phyloP scores from a whole-genome alignment of 2,113 vertebrate species.

The Hypocryptadius cinnamomeus region DNA sequence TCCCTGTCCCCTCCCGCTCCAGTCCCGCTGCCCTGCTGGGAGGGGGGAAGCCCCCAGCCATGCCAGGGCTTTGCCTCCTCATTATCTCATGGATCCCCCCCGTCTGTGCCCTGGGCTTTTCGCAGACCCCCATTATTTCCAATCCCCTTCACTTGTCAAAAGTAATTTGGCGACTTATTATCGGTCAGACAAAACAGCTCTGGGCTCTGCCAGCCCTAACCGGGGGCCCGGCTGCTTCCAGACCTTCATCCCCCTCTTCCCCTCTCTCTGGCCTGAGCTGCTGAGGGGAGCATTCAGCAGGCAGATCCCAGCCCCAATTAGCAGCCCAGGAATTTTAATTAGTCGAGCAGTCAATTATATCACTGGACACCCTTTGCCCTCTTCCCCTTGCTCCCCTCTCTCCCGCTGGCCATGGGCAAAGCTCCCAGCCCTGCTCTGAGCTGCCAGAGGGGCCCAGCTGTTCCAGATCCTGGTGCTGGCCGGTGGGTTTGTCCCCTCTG shows the following conservation, averaged over 20 bases:
- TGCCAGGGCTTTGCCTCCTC: constrained; percentile 17
- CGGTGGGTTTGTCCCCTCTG: not conserved
- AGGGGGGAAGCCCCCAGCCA: not conserved
- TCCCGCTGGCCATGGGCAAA: not conserved
- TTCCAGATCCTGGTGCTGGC: not conserved
- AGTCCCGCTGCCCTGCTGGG: rapidly evolving
- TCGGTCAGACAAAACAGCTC: constrained; percentile 13
- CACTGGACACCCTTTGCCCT: constrained; percentile 54
- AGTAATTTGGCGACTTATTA: constrained; percentile 53
- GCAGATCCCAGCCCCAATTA: constrained; percentile 56
- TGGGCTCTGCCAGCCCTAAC: not conserved
- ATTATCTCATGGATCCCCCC: constrained; percentile 67
- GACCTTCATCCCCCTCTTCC: not conserved
- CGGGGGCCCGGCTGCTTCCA: not conserved
- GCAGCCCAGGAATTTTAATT: constrained; percentile 69
- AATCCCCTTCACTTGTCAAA: constrained; percentile 69
- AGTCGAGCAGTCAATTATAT: constrained; percentile 61
- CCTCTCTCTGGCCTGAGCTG: not conserved
- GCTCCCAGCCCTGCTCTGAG: rapidly evolving
- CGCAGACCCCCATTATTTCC: constrained; percentile 66
- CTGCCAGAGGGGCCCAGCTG: not conserved
- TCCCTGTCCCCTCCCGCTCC: rapidly evolving
- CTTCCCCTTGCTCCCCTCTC: not conserved
- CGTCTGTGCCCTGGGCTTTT: constrained; percentile 7
- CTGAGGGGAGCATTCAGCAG: not conserved